Evolutionary conservation across 1,140 invertebrate species (phyloP), one percentile per base, ranked within the genome.

Genomic region (Drosophila bifasciata): DNA sequence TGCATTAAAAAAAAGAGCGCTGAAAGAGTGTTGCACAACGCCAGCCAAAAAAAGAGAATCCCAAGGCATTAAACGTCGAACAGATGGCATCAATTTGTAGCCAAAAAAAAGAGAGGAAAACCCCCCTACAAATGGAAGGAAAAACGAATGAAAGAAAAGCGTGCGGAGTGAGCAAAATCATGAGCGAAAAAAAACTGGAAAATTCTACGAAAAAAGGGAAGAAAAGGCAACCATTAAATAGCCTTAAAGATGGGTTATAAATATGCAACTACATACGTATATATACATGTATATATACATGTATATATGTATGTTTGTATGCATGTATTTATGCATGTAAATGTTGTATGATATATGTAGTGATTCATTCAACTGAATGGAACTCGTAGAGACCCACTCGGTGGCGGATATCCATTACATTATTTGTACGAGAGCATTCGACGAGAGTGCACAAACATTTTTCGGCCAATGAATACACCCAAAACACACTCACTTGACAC

Each of bases 1-100:
- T 85, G 80, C 80, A 85, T 85, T 75, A 86, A 86, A 85, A 84
- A 72, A 86, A 86, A 85, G 85, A 72, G 69, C 59, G 70, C 59
- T 73, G 70, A 73, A 73, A 73, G 70, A 73, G 70, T 51, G 68
- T 73, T 52, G 70, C 70, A 74, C 57, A 60, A 70, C 40, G 40
- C 51, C 41, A 56, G 62, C 53, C 52, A 64, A 46, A 61, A n/a
- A n/a, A n/a, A n/a, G n/a, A n/a, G n/a, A n/a, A 44, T 50, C 57
- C 45, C 39, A 21, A 36, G 57, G 67, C 80, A 79, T 85, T 84
- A 80, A 84, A 76, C 56, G 81, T 69, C 76, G 72, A 85, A 84
- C 80, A 84, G 76, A 84, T 84, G 80, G 67, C 81, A 80, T 72
- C 80, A 86, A 80, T 84, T 84, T 86, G 76, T 86, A 69, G 36